Evolutionary conservation across 2,888 invertebrate genomes (phyloP), one percentile per base, ranked within the genome.

Genomic region (Ophioninae sp.): DNA sequence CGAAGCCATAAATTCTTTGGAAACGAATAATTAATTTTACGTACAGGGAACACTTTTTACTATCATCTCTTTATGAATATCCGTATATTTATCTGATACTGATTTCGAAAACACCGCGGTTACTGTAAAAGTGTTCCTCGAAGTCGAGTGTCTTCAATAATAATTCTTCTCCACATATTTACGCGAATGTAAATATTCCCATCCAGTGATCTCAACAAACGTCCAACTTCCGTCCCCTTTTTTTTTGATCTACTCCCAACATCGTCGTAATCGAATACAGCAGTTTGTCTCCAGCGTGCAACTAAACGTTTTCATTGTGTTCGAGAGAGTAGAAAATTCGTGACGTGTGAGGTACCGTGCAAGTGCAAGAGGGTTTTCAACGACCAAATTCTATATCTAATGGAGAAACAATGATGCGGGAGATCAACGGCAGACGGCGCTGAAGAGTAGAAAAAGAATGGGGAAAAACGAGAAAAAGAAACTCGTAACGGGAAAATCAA

Each of bases 361-460:
- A 67, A n/a, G 39, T 8, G 39, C 64, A 75, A 20, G n/a, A 63
- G 9, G 9, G 58, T 51, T 51, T 51, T 51, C 13, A 13, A 0
- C 13, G 51, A 7, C 3, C 41, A 41, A 41, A 41, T 9, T 6
- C 51, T 6, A 13, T 30, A 87, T 86, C 87, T 86, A 90, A 89
- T 90, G 87, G 87, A 86, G 88, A 88, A 90, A 89, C 88, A 89
- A 90, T 90, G 90, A 88, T 58, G 82, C 65, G 76, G 76, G 78
- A 61, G 76, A 78, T 69, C 76, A 63, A 71, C 75, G 65, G 67
- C 51, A 71, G 64, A 13, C 51, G 51, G 51, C 51, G 17, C 13
- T 51, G 17, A 17, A 51, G 51, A 51, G 51, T 6, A 51, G 51
- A 17, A 72, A 73, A 73, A 64, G 30, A 64, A 7, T 9, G 23